Base-by-base conservation (phyloP, 2,888 invertebrate species). In the Rhagium mordax region DNA sequence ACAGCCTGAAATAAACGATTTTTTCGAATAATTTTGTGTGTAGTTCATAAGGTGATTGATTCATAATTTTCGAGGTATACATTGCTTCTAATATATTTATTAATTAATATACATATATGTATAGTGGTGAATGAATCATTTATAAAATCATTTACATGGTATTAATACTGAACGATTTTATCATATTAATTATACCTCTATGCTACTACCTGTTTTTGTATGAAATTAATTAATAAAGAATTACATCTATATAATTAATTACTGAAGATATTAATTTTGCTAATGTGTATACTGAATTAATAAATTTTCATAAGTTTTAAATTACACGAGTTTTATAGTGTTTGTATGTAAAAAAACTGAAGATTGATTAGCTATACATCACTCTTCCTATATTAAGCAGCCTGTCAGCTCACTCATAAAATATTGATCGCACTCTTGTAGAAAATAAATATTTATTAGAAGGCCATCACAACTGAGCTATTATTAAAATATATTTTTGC, bases 311-410 rank as follows among this genome's bases (percentile, higher is more conserved):
- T 55, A 65, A 65, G 65, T 51, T 29, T 65, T 15, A 65, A 65
- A 51, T 65, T 65, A 64, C 64, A 64, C 15, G 49, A 21, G 49
- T 51, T 49, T 65, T 51, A 51, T 53, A 53, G 65, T 65, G 65
- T 51, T 33, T 51, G 51, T 53, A 29, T 24, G 24, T 27, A 49
- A 65, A 53, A 62, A 65, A 65, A 65, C 53, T 65, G 33, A 65
- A 65, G 65, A 65, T 65, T 65, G 65, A 65, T 65, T 65, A 65
- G 65, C 65, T 65, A 65, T 65, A 65, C 65, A 65, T 65, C 65
- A 65, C 41, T 65, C 65, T 65, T 53, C 41, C 53, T 41, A 41
- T 65, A 65, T 65, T 29, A 65, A 65, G 65, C 53, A 53, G 41
- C 53, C 65, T 65, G 65, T 65, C 65, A 65, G 65, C 33, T 29